Conservation (phyloP, 2,113 vertebrate species). For the Pedionomus torquatus region DNA sequence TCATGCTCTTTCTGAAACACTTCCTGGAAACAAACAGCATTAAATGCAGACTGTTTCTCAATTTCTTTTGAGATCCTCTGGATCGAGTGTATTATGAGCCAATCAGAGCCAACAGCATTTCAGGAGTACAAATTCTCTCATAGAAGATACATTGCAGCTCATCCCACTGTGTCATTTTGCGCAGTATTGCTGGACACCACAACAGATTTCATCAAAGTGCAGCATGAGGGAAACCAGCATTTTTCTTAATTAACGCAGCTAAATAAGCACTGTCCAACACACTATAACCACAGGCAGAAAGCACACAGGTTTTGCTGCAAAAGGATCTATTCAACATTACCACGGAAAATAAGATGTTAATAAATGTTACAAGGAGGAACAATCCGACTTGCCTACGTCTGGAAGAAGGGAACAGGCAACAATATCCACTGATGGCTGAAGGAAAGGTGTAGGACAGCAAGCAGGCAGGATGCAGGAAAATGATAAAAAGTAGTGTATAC, state of each 20-base stretch:
- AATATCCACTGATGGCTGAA: background rate
- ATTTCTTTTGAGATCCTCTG: background rate
- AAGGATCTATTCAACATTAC: background rate
- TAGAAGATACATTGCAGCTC: background rate
- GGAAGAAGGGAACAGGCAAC: background rate
- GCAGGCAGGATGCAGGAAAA: background rate
- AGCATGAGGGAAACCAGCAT: background rate
- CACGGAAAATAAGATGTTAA: background rate
- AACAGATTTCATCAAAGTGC: background rate
- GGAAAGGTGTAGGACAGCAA: background rate
- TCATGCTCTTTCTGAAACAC: constrained; percentile 88
- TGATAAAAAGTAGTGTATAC: background rate
- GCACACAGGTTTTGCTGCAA: background rate
- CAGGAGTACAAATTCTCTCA: background rate
- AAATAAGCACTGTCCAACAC: background rate
- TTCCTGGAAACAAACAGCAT: constrained; percentile 77
- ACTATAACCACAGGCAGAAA: background rate
- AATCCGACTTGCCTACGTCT: background rate
- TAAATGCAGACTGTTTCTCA: background rate
- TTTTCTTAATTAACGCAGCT: background rate
- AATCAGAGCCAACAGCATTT: background rate
- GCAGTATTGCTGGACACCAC: background rate
- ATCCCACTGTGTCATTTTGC: background rate
- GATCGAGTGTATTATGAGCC: background rate
- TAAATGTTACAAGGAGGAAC: background rate